phyloP scores from a whole-genome alignment of 2,888 invertebrate genomes.

The Acronicta psi region DNA sequence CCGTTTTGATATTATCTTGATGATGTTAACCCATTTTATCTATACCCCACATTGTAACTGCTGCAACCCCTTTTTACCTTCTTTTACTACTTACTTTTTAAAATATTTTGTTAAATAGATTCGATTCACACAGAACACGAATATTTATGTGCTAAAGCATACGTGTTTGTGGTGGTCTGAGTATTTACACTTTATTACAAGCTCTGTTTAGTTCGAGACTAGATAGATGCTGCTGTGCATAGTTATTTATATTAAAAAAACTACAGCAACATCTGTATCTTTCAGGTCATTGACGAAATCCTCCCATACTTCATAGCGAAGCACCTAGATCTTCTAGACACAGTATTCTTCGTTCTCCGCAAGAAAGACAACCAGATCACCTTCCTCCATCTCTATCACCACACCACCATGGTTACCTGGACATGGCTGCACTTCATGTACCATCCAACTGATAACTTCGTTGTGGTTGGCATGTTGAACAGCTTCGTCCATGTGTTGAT shows the following conservation, averaged over 20 bases:
- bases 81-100: too few species aligned
- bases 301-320: constrained; percentile 95
- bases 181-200: too few species aligned
- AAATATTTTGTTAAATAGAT: too few species aligned
- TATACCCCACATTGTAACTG: too few species aligned
- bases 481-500: constrained; percentile 94
- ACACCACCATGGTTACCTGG: constrained; percentile 93
- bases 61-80: too few species aligned
- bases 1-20: too few species aligned
- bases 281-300: constrained; percentile 76
- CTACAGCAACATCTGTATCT: constrained; percentile 16
- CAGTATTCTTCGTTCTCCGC: constrained; percentile 96
- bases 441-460: constrained; percentile 93
- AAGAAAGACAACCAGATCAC: constrained; percentile 94
- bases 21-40: too few species aligned
- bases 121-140: too few species aligned
- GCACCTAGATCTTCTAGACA: constrained; percentile 93
- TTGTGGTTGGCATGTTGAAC: constrained; percentile 92
- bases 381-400: constrained; percentile 97
- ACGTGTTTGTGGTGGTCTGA: too few species aligned
- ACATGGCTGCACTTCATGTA: constrained; percentile 93
- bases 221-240: too few species aligned
- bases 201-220: too few species aligned
- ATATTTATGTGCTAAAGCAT: too few species aligned
- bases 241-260: not conserved